phyloP scores from a whole-genome alignment of 1,140 invertebrate species.

The Ips typographus region DNA sequence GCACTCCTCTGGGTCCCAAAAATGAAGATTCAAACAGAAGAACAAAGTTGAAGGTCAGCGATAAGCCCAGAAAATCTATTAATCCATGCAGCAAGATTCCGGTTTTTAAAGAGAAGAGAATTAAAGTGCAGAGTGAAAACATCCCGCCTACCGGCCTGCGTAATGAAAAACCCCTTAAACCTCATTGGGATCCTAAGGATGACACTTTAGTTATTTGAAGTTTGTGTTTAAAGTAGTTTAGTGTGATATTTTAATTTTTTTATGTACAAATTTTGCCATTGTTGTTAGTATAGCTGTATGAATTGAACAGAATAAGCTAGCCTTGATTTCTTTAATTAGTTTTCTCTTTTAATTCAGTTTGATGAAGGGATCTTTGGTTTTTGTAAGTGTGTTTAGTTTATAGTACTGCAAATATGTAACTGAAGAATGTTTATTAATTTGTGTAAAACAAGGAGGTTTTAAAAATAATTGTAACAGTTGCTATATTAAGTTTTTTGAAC shows the following conservation, averaged over 20 bases:
- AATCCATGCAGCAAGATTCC: conserved; percentile 45
- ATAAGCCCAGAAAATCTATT: conserved; percentile 45
- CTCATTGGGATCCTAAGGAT: conserved; percentile 44
- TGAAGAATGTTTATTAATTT: no score
- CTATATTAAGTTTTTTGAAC: no score
- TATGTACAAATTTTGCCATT: background rate
- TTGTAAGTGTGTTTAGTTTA: no score
- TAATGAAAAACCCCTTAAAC: conserved; percentile 35
- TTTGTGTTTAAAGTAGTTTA: background rate
- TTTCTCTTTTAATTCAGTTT: no score
- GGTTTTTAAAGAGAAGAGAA: conserved; percentile 44
- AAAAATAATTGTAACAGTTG: no score
- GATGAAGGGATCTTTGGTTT: no score
- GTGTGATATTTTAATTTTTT: background rate
- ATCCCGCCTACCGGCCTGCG: conserved; percentile 43
- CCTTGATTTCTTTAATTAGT: no score
- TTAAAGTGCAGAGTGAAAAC: conserved; percentile 48
- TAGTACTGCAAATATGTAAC: no score
- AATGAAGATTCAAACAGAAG: conserved; percentile 36
- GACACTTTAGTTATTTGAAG: conserved; percentile 43
- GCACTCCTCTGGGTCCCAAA: conserved; percentile 42
- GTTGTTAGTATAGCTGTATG: no score
- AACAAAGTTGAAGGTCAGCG: conserved; percentile 46
- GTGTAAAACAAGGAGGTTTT: no score
- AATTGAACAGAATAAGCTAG: no score